Conservation (phyloP, 2,797 vertebrate species). For the Gymnothorax reevesii region DNA sequence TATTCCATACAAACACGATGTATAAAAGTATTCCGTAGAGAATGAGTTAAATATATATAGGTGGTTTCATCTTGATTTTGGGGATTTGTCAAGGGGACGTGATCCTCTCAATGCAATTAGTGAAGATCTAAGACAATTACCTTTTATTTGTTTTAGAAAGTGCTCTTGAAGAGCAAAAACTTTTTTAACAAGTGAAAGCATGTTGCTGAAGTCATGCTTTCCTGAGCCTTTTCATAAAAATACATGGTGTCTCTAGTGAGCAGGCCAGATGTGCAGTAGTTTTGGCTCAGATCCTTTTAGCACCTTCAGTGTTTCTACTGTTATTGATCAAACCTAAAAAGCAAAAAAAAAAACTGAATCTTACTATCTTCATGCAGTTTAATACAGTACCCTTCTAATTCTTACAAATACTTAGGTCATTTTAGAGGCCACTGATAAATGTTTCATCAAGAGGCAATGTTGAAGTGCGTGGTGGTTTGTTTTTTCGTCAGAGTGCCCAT, state of each 20-base stretch:
- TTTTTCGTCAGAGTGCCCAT: constrained; percentile 82
- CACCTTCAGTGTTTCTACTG: neutral
- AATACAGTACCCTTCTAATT: neutral
- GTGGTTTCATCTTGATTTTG: neutral
- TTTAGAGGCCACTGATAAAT: neutral
- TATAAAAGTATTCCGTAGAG: too few relatives aligned
- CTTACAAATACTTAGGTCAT: neutral
- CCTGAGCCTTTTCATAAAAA: neutral
- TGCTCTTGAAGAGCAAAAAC: neutral
- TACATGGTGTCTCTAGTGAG: neutral
- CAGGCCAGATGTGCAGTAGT: neutral
- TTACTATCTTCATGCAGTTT: neutral
- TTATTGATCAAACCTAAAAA: neutral
- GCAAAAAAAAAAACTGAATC: too few relatives aligned
- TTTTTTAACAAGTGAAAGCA: neutral
- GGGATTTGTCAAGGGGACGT: neutral
- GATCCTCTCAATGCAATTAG: too few relatives aligned
- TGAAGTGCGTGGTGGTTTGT: neutral
- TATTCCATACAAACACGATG: too few relatives aligned
- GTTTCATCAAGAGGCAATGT: neutral
- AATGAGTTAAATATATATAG: too few relatives aligned
- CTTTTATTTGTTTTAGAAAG: neutral
- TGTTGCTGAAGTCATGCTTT: neutral
- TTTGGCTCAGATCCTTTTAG: neutral
- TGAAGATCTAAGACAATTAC: too few relatives aligned